These are phyloP conservation scores for Harmothoe impar DNA, from an alignment of 2,888 invertebrate genomes.

Conservation along the genomic window DNA sequence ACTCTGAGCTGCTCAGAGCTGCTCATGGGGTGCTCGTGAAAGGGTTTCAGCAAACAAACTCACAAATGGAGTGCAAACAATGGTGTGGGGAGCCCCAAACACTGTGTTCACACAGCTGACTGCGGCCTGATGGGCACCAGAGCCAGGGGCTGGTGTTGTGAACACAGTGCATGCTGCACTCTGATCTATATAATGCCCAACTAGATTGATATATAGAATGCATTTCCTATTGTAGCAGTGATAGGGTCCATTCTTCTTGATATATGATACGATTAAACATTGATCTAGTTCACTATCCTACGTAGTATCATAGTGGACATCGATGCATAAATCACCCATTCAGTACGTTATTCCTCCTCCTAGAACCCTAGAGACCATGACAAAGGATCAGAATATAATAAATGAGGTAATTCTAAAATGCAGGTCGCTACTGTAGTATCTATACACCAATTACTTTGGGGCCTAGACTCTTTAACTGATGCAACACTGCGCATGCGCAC, in stretches of 20 bases:
- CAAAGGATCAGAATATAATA: too few species aligned
- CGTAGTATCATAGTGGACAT: background rate
- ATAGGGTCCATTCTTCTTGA: background rate
- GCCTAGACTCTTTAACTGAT: too few species aligned
- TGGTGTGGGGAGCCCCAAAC: too few species aligned
- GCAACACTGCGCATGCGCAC: too few species aligned
- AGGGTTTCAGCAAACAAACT: constrained; percentile 7
- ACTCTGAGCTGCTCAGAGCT: constrained; percentile 6
- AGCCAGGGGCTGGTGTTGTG: background rate
- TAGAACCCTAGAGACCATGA: too few species aligned
- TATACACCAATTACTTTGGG: too few species aligned
- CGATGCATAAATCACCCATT: too few species aligned
- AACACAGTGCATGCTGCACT: background rate
- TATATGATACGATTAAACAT: background rate
- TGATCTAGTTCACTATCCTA: background rate
- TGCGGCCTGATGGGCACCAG: too few species aligned
- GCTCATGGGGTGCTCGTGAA: background rate
- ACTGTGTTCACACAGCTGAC: too few species aligned
- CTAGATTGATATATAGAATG: background rate
- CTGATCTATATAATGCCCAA: background rate
- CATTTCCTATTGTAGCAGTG: background rate
- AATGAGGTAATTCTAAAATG: too few species aligned
- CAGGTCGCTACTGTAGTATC: too few species aligned
- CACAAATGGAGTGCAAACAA: constrained; percentile 18
- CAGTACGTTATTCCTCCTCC: too few species aligned